Conservation (phyloP, 2,888 invertebrate species). For the Pyrocoelia pectoralis region DNA sequence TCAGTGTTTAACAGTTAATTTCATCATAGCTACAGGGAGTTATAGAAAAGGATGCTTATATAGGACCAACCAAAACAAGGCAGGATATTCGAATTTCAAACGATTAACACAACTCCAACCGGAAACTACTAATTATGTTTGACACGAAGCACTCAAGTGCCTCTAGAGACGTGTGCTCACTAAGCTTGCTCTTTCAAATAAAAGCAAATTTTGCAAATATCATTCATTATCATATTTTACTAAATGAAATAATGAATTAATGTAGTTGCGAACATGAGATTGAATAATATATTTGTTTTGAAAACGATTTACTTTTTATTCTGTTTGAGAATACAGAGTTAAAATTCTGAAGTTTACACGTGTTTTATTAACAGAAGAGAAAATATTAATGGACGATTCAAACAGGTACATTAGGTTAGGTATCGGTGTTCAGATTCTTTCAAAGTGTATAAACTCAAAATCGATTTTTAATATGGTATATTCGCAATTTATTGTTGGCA, state of each 20-base stretch:
- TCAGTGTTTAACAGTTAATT: slow-evolving; percentile 25
- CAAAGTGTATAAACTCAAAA: no score
- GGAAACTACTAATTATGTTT: slow-evolving; percentile 60
- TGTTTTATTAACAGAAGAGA: no score
- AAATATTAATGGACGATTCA: no score
- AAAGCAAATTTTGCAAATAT: slow-evolving; percentile 20
- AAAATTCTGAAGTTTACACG: no score
- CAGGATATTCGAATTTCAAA: slow-evolving; percentile 59
- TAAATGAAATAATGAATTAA: neutral
- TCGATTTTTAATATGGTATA: no score
- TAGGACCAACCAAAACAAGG: slow-evolving; percentile 56
- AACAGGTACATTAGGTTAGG: no score
- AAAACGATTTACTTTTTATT: no score
- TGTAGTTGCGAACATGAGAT: no score
- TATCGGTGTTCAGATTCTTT: no score
- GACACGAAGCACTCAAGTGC: slow-evolving; percentile 58
- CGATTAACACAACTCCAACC: slow-evolving; percentile 57
- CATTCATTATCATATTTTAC: neutral
- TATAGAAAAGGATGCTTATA: slow-evolving; percentile 30
- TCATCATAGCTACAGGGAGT: slow-evolving; percentile 23
- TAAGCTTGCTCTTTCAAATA: slow-evolving; percentile 29
- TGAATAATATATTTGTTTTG: no score
- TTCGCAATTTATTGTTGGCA: no score
- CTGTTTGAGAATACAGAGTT: no score
- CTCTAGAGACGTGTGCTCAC: slow-evolving; percentile 53